Evolutionary conservation across 2,888 invertebrate genomes (phyloP).

Genomic region (Stictocephala bisonia): DNA sequence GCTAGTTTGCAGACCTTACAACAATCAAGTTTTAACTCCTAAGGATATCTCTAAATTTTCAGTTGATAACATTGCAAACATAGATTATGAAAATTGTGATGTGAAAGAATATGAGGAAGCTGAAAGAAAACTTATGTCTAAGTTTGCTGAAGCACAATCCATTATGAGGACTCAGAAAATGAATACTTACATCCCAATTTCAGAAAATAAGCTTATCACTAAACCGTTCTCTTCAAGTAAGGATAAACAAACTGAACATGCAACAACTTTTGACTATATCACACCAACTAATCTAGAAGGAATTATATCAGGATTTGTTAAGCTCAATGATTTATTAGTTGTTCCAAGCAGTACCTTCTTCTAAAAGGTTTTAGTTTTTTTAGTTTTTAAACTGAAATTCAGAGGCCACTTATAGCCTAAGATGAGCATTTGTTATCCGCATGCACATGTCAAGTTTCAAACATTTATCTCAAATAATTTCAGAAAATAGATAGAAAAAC

Average conservation of each 20-base stretch:
- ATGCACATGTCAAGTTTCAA: too few species aligned
- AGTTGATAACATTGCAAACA: too few species aligned
- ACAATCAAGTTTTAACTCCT: too few species aligned
- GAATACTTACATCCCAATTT: not conserved
- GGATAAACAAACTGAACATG: not conserved
- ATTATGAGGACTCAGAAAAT: constrained; percentile 20
- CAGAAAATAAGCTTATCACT: not conserved
- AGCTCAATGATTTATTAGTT: constrained; percentile 1
- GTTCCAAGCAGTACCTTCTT: not conserved
- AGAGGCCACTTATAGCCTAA: too few species aligned
- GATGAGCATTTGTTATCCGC: too few species aligned
- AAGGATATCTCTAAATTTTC: too few species aligned
- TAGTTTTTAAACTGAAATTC: too few species aligned
- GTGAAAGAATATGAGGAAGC: not conserved
- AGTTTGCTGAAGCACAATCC: not conserved
- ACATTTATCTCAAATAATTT: too few species aligned
- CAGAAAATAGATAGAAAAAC: too few species aligned
- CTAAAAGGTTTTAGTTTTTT: too few species aligned
- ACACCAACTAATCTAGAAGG: not conserved
- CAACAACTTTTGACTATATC: not conserved
- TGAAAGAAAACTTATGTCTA: not conserved
- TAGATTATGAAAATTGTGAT: too few species aligned
- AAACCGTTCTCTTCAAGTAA: constrained; percentile 15
- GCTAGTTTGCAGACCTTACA: too few species aligned
- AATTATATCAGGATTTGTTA: not conserved